Evolutionary conservation across 1,140 invertebrate genomes (phyloP), one percentile per base, ranked within the genome.

Genomic region (Oreohelix idahoensis): DNA sequence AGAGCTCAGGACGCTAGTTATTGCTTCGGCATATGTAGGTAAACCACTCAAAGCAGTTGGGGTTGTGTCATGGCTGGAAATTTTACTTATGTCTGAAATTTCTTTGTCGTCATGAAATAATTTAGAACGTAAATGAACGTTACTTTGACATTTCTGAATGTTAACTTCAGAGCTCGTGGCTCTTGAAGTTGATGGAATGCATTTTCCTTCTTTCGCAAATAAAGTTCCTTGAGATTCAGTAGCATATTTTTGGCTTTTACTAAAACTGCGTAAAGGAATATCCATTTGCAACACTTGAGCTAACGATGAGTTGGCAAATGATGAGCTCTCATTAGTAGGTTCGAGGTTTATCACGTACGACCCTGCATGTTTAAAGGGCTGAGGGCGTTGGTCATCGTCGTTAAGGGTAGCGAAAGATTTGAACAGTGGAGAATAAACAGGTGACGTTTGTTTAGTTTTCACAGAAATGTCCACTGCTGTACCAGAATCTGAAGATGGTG

Each of bases 341-440:
- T 76, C 74, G 0, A 79, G 53, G n/a, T 79, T 79, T 17, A 79
- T 79, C 0, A 79, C 77, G 29, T 76, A 76, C 4, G 74, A 76
- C 13, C 74, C 74, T 10, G 74, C 42, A 29, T n/a, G 20, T 76
- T 76, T 76, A 13, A 73, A 73, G 29, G n/a, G 8, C 29, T 66
- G 63, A 13, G 63, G 32, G 17, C n/a, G 8, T 11, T 66, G 63
- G 5, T 17, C n/a, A 11, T 66, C 63, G 0, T 66, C 63, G 29
- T 29, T 32, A 66, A n/a, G 32, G 5, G n/a, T 66, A 2, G 17
- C 29, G 17, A 35, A 35, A 35, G n/a, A 66, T 29, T 66, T 66
- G n/a, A 32, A 66, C 2, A 20, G 26, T 23, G 53, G 53, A 20
- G 53, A n/a, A 58, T 11, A 58, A 4, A 58, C 23, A 32, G 63